Percentiles rank a stretch among this genome's conserved stretches.
Conservation (phyloP, 2,113 vertebrate species). For the Chionis minor region DNA sequence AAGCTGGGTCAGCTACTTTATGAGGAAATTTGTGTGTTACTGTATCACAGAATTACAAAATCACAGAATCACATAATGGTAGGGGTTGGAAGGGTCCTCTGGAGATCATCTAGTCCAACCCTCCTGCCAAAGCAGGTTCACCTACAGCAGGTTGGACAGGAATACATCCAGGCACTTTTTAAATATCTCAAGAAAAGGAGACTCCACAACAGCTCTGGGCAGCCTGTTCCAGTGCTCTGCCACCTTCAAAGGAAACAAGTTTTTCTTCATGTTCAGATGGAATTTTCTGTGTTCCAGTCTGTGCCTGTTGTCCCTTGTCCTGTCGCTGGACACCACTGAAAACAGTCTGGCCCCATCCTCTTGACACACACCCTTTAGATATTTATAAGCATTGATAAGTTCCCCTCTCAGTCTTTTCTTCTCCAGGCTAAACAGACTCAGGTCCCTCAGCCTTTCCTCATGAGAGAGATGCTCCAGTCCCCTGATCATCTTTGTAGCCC, state of each 20-base stretch:
- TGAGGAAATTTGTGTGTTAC: not conserved
- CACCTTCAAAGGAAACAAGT: not conserved
- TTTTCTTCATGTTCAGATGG: not conserved
- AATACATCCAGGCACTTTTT: not conserved
- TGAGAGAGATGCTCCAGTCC: not conserved
- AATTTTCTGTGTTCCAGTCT: not conserved
- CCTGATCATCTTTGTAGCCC: not conserved
- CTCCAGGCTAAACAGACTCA: not conserved
- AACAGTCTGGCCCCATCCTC: not conserved
- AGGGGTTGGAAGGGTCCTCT: not conserved
- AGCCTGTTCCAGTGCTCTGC: not conserved
- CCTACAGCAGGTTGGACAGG: not conserved
- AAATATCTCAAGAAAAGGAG: not conserved
- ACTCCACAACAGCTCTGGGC: not conserved
- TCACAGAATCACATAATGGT: not conserved
- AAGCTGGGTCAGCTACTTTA: not conserved
- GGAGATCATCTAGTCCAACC: not conserved
- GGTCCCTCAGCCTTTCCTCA: not conserved
- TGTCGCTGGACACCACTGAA: not conserved
- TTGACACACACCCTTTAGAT: not conserved
- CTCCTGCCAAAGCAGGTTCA: not conserved
- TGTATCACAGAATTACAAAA: not conserved
- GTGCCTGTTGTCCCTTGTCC: not conserved
- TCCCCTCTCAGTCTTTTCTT: not conserved
- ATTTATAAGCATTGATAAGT: not conserved